A percentile compares a stretch with the other conserved stretches of the same genome.
phyloP scores from a whole-genome alignment of 2,888 invertebrate genomes.

The Tanypteryx hageni region DNA sequence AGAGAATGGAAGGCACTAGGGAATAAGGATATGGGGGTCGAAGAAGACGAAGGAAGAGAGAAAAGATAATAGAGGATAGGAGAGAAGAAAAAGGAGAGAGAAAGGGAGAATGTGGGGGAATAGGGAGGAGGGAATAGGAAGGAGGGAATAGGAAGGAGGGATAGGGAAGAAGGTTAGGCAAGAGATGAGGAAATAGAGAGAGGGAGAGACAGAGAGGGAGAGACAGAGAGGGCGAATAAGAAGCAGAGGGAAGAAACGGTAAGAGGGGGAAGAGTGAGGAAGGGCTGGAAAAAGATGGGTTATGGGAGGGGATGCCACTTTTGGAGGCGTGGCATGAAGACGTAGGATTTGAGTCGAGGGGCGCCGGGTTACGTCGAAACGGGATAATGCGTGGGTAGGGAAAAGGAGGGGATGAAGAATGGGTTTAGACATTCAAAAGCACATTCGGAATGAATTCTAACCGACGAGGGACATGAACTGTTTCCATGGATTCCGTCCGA shows the following conservation, averaged over 20 bases:
- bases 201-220: too few relatives aligned
- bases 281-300: not conserved
- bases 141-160: not conserved
- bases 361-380: slow-evolving; percentile 11
- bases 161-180: not conserved
- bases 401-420: slow-evolving; percentile 27
- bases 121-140: too few relatives aligned
- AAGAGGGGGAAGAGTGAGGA: not conserved
- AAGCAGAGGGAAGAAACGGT: not conserved
- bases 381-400: slow-evolving; percentile 19
- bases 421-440: slow-evolving; percentile 17
- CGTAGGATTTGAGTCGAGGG: slow-evolving; percentile 3
- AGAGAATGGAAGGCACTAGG: not conserved
- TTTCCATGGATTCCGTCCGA: not conserved
- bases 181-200: too few relatives aligned
- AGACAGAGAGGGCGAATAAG: too few relatives aligned
- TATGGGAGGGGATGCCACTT: not conserved
- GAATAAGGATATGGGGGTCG: not conserved
- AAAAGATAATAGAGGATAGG: too few relatives aligned
- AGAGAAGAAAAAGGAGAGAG: too few relatives aligned
- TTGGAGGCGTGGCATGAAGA: not conserved
- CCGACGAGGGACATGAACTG: slow-evolving; percentile 20
- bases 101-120: too few relatives aligned
- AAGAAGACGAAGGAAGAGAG: too few relatives aligned
- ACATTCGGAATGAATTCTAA: slow-evolving; percentile 18